Conservation (phyloP, 1,140 invertebrate genomes). For the Drosophila nasuta region DNA sequence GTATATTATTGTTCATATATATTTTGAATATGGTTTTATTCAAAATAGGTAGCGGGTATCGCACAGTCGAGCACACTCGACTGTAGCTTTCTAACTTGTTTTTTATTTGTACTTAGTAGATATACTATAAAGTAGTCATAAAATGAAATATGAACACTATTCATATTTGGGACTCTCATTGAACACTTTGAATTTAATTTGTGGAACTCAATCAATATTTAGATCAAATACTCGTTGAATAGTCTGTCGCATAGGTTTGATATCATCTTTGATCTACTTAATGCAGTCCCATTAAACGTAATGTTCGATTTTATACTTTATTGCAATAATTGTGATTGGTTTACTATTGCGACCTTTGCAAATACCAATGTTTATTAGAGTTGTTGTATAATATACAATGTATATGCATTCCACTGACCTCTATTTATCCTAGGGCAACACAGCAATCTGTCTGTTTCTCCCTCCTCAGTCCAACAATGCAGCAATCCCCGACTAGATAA, state of each 20-base stretch:
- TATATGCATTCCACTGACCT: slow-evolving; percentile 64
- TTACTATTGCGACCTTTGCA: slow-evolving; percentile 31
- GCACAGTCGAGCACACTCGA: too few species aligned
- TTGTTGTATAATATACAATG: not conserved
- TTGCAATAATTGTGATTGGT: slow-evolving; percentile 53
- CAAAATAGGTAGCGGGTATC: too few species aligned
- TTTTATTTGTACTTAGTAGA: too few species aligned
- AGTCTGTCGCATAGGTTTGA: not conserved
- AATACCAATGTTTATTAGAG: slow-evolving; percentile 36
- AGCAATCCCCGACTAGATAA: slow-evolving; percentile 2
- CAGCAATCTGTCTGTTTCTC: not conserved
- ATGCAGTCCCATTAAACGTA: slow-evolving; percentile 42
- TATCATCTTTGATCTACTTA: slow-evolving; percentile 6
- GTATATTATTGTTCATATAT: too few species aligned
- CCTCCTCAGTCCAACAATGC: not conserved
- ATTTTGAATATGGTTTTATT: too few species aligned
- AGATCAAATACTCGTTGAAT: not conserved
- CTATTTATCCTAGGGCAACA: slow-evolving; percentile 57
- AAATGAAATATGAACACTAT: too few species aligned
- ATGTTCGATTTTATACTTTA: slow-evolving; percentile 45
- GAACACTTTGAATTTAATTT: too few species aligned
- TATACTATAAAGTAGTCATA: too few species aligned
- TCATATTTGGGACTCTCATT: too few species aligned
- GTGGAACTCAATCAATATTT: not conserved
- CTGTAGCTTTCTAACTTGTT: too few species aligned